phyloP scores from a whole-genome alignment of 1,140 invertebrate genomes.

The Bombus terrestris region DNA sequence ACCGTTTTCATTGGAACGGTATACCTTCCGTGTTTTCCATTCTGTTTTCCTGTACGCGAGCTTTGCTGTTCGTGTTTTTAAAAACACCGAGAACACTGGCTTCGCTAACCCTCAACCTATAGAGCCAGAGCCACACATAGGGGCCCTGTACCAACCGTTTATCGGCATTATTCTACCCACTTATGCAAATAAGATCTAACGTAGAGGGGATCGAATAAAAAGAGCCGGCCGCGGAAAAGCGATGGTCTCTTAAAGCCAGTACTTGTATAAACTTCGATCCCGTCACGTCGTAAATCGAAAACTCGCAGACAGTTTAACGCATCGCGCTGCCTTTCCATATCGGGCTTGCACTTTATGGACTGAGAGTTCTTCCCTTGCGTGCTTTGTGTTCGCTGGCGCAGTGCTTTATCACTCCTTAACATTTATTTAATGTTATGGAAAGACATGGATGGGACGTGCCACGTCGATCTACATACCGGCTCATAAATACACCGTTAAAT shows the following conservation, averaged over 20 bases:
- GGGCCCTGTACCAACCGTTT: slow-evolving; percentile 26
- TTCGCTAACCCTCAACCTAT: slow-evolving; percentile 7
- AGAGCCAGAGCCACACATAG: no score
- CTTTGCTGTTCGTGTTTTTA: not conserved
- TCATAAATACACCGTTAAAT: no score
- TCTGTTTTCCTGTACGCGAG: no score
- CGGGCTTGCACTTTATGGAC: slow-evolving; percentile 61
- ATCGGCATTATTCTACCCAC: slow-evolving; percentile 64
- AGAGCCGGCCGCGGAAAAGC: slow-evolving; percentile 58
- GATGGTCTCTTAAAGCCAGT: slow-evolving; percentile 57
- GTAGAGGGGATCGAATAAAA: slow-evolving; percentile 29
- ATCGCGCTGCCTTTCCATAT: slow-evolving; percentile 60
- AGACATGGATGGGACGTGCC: not conserved
- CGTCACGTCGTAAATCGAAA: slow-evolving; percentile 69
- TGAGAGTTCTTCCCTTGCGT: slow-evolving; percentile 11
- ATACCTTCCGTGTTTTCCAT: not conserved
- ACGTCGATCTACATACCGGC: not conserved
- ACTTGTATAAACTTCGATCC: slow-evolving; percentile 69
- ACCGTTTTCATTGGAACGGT: not conserved
- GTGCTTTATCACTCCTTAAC: slow-evolving; percentile 58
- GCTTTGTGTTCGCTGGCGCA: slow-evolving; percentile 33
- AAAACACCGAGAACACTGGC: not conserved
- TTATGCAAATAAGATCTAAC: slow-evolving; percentile 64
- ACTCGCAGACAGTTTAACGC: slow-evolving; percentile 68
- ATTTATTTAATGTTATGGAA: slow-evolving; percentile 59